These are phyloP conservation scores for Nymphalis io DNA, from an alignment of 1,140 invertebrate genomes.

Conservation along the genomic window DNA sequence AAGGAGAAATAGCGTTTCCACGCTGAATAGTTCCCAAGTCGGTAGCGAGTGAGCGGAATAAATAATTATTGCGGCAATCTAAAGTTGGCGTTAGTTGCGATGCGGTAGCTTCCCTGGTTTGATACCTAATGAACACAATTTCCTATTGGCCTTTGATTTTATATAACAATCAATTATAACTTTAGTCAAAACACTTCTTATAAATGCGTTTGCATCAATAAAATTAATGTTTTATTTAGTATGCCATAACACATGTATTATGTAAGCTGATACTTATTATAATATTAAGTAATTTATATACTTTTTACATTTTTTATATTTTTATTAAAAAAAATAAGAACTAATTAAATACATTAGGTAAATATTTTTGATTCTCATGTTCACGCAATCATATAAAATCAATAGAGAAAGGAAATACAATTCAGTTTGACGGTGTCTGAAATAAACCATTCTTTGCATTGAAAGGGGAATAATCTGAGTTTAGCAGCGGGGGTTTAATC, in stretches of 20 bases:
- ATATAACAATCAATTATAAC: slow-evolving; percentile 12
- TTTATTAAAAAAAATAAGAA: too few relatives aligned
- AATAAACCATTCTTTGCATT: slow-evolving; percentile 78
- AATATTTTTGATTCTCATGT: background rate
- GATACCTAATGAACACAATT: slow-evolving; percentile 70
- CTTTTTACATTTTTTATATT: too few relatives aligned
- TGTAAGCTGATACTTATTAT: too few relatives aligned
- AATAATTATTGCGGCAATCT: slow-evolving; percentile 78
- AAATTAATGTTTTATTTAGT: too few relatives aligned
- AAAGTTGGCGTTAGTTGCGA: slow-evolving; percentile 61
- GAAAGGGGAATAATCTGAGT: slow-evolving; percentile 78
- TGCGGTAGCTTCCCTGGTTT: slow-evolving; percentile 45
- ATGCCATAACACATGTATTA: too few relatives aligned
- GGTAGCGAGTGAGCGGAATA: slow-evolving; percentile 76
- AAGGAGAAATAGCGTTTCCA: slow-evolving; percentile 74
- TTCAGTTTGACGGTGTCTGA: slow-evolving; percentile 75
- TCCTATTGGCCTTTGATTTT: slow-evolving; percentile 47
- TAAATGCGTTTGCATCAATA: background rate
- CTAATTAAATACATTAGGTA: too few relatives aligned
- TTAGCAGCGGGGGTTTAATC: slow-evolving; percentile 77
- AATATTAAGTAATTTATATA: too few relatives aligned
- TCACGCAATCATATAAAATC: slow-evolving; percentile 55
- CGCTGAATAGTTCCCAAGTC: slow-evolving; percentile 75
- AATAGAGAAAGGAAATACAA: slow-evolving; percentile 71
- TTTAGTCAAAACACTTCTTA: background rate